These are phyloP conservation scores for Oedothorax gibbosus DNA, from an alignment of 1,140 invertebrate species.

Conservation along the genomic window DNA sequence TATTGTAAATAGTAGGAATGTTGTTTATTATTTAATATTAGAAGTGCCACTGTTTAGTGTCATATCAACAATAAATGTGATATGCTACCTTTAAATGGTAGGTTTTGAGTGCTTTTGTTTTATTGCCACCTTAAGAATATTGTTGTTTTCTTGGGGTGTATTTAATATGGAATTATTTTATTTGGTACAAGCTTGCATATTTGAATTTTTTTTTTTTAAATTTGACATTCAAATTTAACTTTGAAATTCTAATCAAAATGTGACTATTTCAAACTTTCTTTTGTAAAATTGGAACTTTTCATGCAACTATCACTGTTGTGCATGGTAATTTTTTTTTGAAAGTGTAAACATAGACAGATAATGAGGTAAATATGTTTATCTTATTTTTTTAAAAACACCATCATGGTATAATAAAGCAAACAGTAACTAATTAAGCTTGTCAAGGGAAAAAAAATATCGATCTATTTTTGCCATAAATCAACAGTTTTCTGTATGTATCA, in stretches of 20 bases:
- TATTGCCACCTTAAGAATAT: constrained; percentile 1
- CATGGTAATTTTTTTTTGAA: background rate
- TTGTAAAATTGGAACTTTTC: background rate
- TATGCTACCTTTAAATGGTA: constrained; percentile 32
- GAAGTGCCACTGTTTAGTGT: constrained; percentile 53
- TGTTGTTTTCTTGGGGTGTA: background rate
- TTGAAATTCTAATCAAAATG: background rate
- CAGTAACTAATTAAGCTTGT: too few species aligned
- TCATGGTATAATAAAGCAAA: too few species aligned
- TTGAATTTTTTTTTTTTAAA: background rate
- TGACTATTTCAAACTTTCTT: background rate
- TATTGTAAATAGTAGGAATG: background rate
- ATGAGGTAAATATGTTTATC: too few species aligned
- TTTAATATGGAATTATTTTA: background rate
- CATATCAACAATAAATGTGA: constrained; percentile 51
- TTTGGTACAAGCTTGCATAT: background rate
- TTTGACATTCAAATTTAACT: background rate
- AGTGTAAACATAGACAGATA: too few species aligned
- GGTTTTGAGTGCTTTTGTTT: constrained; percentile 48
- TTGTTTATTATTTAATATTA: constrained; percentile 15
- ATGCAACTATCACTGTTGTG: background rate
- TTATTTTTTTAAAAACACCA: too few species aligned
- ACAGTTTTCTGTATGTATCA: too few species aligned
- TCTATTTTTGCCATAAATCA: too few species aligned
- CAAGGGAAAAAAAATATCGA: too few species aligned